Evolutionary conservation across 2,888 invertebrate species (phyloP).

Genomic region (Baronia brevicornis): DNA sequence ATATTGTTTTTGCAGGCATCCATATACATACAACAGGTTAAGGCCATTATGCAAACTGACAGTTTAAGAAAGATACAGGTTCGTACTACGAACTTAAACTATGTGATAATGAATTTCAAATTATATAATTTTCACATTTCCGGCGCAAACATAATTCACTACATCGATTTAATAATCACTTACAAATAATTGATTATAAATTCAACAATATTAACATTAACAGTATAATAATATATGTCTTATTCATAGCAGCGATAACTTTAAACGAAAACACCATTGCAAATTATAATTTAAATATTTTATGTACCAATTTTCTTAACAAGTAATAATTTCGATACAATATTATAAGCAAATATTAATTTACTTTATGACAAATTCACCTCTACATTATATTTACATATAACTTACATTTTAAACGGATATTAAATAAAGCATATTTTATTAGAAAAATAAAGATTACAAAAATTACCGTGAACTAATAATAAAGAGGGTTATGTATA

Average conservation of each 20-base stretch:
- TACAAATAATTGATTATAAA: slow-evolving; percentile 57
- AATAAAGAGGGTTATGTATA: no score
- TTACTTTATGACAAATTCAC: slow-evolving; percentile 2
- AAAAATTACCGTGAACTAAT: no score
- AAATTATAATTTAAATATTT: slow-evolving; percentile 2
- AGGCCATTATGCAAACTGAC: slow-evolving; percentile 50
- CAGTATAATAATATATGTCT: slow-evolving; percentile 52
- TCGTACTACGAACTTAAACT: slow-evolving; percentile 16
- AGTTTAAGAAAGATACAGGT: slow-evolving; percentile 34
- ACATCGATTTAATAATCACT: slow-evolving; percentile 33
- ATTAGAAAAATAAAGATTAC: no score
- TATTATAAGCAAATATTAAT: slow-evolving; percentile 3
- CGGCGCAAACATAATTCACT: slow-evolving; percentile 19
- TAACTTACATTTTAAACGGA: slow-evolving; percentile 3
- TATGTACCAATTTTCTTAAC: slow-evolving; percentile 8
- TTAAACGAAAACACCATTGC: slow-evolving; percentile 24
- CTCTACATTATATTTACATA: slow-evolving; percentile 15
- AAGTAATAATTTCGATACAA: slow-evolving; percentile 7
- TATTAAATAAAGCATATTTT: slow-evolving; percentile 7
- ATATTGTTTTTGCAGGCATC: slow-evolving; percentile 63
- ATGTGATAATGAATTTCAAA: slow-evolving; percentile 10
- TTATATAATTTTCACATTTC: slow-evolving; percentile 11
- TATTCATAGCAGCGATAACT: slow-evolving; percentile 20
- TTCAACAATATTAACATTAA: slow-evolving; percentile 68
- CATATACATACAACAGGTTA: slow-evolving; percentile 54